phyloP scores from a whole-genome alignment of 2,888 invertebrate genomes.

The Heteropelma amictum region DNA sequence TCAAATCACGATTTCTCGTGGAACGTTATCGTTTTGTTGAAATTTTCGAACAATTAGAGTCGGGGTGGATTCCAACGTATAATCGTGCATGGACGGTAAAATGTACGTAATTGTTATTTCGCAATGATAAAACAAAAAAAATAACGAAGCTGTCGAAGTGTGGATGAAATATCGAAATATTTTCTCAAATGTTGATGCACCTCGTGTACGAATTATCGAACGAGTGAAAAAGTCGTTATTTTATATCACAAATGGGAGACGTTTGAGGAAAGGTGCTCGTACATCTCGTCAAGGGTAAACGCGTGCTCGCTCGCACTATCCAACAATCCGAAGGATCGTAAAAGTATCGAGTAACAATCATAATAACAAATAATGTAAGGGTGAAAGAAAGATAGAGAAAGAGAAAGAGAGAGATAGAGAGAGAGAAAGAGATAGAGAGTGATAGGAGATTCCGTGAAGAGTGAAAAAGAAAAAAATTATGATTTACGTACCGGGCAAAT shows the following conservation, averaged over 20 bases:
- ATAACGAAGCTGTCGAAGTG: background rate
- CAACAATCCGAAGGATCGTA: conserved; percentile 31
- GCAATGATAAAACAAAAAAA: no score
- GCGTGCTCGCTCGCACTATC: conserved; percentile 22
- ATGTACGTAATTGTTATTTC: background rate
- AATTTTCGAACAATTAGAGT: background rate
- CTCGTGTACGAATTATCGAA: background rate
- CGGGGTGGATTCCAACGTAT: conserved; percentile 7
- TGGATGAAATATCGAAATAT: background rate
- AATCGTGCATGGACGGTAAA: conserved; percentile 5
- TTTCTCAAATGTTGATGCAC: background rate
- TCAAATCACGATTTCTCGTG: background rate
- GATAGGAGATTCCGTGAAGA: conserved; percentile 61
- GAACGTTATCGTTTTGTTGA: background rate
- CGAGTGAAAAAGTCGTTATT: background rate
- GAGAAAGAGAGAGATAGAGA: conserved; percentile 53
- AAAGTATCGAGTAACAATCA: conserved; percentile 11
- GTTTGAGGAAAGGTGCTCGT: conserved; percentile 26
- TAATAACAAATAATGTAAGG: conserved; percentile 18
- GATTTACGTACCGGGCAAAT: conserved; percentile 80
- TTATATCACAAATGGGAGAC: conserved; percentile 4
- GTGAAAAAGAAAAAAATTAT: conserved; percentile 74
- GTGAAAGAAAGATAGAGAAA: conserved; percentile 52
- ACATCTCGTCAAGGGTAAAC: conserved; percentile 7
- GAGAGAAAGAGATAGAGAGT: conserved; percentile 45